Conservation (phyloP, 2,113 vertebrate species). For the Thalassarche chlororhynchos region DNA sequence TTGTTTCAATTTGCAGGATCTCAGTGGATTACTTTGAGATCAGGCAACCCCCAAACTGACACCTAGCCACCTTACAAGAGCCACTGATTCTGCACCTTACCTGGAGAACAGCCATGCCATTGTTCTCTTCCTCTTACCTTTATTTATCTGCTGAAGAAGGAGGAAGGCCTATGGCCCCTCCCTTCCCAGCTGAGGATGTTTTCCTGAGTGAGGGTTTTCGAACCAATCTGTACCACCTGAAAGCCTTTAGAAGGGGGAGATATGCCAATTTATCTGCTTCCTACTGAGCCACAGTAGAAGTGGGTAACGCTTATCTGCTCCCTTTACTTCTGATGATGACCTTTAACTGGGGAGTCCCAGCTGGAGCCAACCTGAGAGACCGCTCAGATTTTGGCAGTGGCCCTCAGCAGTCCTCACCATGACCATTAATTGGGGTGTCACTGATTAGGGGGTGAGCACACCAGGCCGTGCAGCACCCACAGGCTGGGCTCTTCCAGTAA, state of each 20-base stretch:
- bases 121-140: not conserved
- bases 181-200: not conserved
- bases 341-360: not conserved
- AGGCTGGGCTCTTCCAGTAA: not conserved
- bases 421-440: not conserved
- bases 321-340: not conserved
- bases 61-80: fast-evolving
- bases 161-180: not conserved
- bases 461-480: not conserved
- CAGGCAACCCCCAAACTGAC: not conserved
- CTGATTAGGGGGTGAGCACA: not conserved
- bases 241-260: not conserved
- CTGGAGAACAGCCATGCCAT: fast-evolving
- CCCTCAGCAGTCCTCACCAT: not conserved
- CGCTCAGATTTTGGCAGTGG: not conserved
- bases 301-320: not conserved
- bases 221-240: not conserved
- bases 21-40: fast-evolving
- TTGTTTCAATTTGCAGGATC: not conserved
- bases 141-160: not conserved
- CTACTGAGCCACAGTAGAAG: not conserved
- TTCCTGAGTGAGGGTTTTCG: not conserved
- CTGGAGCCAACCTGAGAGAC: not conserved
- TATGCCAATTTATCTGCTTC: not conserved
- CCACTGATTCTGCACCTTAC: not conserved